Percentiles rank a stretch among this genome's conserved stretches.
Evolutionary conservation across 1,140 invertebrate species (phyloP).

Genomic region (Heliothis subflexa): DNA sequence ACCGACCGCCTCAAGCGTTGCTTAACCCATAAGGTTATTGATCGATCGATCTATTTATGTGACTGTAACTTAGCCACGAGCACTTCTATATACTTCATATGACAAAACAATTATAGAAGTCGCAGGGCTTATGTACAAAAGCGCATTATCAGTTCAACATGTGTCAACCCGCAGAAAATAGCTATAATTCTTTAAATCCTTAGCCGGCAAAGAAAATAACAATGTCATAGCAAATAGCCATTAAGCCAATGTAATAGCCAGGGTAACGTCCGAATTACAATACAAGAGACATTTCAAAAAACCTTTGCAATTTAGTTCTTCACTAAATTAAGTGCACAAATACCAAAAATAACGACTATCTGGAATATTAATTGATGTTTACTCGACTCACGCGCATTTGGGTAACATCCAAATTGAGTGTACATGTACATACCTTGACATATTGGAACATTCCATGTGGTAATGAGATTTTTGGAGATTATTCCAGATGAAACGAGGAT

Average conservation of each 20-base stretch:
- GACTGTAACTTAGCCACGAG: no score
- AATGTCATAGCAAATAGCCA: neutral
- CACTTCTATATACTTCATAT: no score
- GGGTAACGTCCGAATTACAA: neutral
- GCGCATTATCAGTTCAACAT: no score
- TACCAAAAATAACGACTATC: conserved; percentile 26
- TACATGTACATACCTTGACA: conserved; percentile 22
- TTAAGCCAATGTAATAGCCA: neutral
- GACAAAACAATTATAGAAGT: no score
- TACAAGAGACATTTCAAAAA: neutral
- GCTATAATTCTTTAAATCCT: no score
- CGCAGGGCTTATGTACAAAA: no score
- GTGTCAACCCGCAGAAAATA: no score
- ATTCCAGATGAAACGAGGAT: no score
- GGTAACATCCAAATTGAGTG: conserved; percentile 13
- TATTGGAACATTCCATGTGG: conserved; percentile 14
- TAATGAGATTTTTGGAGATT: no score
- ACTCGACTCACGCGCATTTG: conserved; percentile 18
- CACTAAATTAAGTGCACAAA: conserved; percentile 19
- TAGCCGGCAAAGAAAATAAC: neutral
- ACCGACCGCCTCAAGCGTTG: no score
- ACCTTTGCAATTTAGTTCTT: neutral
- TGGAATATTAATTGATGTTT: conserved; percentile 34
- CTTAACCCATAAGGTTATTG: no score
- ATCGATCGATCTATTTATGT: no score